A percentile compares a stretch with the other conserved stretches of the same genome.
Evolutionary conservation across 2,797 vertebrate species (phyloP).

Genomic region (Micromesistius poutassou): DNA sequence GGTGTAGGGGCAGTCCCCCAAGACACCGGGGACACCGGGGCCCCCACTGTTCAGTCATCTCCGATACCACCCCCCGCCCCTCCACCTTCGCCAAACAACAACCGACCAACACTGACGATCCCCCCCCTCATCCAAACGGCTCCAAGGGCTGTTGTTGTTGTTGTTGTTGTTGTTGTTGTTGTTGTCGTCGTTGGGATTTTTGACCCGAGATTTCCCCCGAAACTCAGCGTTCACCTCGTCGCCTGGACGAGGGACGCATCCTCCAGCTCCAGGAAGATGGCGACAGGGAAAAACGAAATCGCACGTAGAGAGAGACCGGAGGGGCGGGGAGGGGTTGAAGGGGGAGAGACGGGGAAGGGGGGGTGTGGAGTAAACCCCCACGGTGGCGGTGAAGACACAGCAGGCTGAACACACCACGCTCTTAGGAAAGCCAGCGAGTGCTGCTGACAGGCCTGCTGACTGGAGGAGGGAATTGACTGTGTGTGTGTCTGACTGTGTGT

Average conservation of each 20-base stretch:
- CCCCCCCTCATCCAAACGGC: conserved; percentile 47
- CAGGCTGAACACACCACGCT: not conserved
- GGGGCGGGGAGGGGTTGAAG: not conserved
- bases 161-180: not conserved
- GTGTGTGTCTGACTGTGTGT: not conserved
- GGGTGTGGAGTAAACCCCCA: not conserved
- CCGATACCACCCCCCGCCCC: conserved; percentile 22
- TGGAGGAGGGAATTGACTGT: not conserved
- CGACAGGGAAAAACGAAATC: conserved; percentile 54
- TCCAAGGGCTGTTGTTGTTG: conserved; percentile 12
- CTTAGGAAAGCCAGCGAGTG: not conserved
- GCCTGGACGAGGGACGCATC: conserved; percentile 53
- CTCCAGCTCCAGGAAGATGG: conserved; percentile 48
- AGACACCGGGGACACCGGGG: conserved; percentile 42
- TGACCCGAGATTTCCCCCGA: conserved; percentile 41
- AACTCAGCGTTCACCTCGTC: conserved; percentile 47
- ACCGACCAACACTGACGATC: conserved; percentile 22
- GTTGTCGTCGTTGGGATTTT: not conserved
- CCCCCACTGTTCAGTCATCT: conserved; percentile 28
- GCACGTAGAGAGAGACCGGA: not conserved
- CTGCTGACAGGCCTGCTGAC: not conserved
- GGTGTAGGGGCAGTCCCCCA: conserved; percentile 70
- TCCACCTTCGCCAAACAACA: conserved; percentile 4
- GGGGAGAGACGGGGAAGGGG: not conserved
- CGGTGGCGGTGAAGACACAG: not conserved